A percentile compares a stretch with the other conserved stretches of the same genome.
Conservation (phyloP, 2,797 vertebrate genomes). For the Mycteria americana region DNA sequence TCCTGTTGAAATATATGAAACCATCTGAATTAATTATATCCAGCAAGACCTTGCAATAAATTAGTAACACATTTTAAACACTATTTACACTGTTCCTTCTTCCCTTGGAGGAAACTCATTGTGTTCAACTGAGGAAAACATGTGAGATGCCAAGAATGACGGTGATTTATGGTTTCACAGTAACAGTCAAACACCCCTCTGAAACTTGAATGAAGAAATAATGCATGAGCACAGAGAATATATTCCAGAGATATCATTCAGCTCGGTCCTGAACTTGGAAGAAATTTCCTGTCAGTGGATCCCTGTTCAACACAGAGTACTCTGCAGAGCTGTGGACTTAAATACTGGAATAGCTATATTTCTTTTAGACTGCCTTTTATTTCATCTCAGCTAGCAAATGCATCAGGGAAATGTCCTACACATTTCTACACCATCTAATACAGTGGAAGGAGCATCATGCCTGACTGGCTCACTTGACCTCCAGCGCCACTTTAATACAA, state of each 20-base stretch:
- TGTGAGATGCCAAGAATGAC: not conserved
- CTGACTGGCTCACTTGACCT: not conserved
- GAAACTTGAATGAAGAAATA: slow-evolving; percentile 11
- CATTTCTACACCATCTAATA: not conserved
- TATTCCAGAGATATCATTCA: not conserved
- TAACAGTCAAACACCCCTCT: slow-evolving; percentile 11
- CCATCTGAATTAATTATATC: not conserved
- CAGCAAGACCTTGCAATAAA: not conserved
- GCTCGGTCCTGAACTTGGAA: not conserved
- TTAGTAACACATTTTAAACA: slow-evolving; percentile 19
- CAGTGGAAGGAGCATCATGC: not conserved
- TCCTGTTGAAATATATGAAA: not conserved
- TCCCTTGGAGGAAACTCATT: not conserved
- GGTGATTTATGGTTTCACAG: slow-evolving; percentile 27
- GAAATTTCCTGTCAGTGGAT: not conserved
- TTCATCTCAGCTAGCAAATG: not conserved
- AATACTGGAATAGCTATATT: not conserved
- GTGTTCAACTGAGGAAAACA: slow-evolving; percentile 15
- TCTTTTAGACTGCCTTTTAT: not conserved
- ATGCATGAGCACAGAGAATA: not conserved
- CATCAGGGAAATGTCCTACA: not conserved
- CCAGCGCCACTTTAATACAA: not conserved
- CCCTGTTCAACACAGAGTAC: not conserved
- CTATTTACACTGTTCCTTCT: not conserved
- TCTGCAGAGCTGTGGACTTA: not conserved